Evolutionary conservation across 2,113 vertebrate species (phyloP).

Genomic region (Heptranchias perlo): DNA sequence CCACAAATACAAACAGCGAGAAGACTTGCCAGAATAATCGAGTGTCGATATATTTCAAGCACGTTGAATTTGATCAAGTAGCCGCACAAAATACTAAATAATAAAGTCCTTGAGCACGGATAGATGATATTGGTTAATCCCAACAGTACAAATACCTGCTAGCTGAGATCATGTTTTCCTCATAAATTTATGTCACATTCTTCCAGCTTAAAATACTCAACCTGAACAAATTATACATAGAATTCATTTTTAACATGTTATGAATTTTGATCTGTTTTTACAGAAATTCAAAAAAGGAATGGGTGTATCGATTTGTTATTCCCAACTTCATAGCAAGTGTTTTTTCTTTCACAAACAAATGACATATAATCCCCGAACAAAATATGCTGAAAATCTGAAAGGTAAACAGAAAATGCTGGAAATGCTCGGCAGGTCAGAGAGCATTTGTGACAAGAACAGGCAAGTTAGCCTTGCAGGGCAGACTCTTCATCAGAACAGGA

Average conservation of each 20-base stretch:
- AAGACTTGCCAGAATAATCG: not conserved
- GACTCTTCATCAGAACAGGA: too few relatives aligned
- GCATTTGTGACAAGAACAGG: too few relatives aligned
- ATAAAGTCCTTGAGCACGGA: not conserved
- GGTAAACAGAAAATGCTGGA: too few relatives aligned
- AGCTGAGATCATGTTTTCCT: not conserved
- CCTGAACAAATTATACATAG: not conserved
- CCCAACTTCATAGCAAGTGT: not conserved
- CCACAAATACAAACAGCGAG: not conserved
- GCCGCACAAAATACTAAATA: not conserved
- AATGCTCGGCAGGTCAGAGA: too few relatives aligned
- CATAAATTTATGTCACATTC: not conserved
- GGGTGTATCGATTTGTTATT: not conserved
- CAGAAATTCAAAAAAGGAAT: not conserved
- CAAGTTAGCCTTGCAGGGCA: too few relatives aligned
- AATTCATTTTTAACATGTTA: not conserved
- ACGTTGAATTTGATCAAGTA: not conserved
- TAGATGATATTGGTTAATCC: not conserved
- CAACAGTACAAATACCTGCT: not conserved
- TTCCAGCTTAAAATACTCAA: not conserved
- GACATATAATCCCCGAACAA: too few relatives aligned
- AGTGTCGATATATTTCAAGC: not conserved
- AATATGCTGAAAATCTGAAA: too few relatives aligned
- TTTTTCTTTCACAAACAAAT: too few relatives aligned
- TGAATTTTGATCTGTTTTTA: not conserved